Base-by-base conservation (phyloP, 2,888 invertebrate genomes). In the Lymantria monacha region DNA sequence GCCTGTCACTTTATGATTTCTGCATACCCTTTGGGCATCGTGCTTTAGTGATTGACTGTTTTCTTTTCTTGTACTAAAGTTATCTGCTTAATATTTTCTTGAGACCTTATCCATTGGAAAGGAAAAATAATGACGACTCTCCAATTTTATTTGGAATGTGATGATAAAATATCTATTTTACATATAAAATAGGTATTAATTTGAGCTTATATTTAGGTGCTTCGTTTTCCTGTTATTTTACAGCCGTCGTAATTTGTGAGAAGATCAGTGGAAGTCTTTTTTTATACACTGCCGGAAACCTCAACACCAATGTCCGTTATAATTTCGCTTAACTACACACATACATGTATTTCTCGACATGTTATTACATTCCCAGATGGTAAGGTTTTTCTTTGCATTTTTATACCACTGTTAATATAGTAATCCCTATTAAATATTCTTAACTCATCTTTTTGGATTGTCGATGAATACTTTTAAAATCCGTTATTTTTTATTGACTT, bases 251-350 rank as follows among this genome's bases (percentile, higher is more conserved):
- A 33, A 33, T 10, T 33, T 8, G 33, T 33, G 9, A 10, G 33
- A 33, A 33, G 33, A 33, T 33, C 10, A 22, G 46, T 46, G 43
- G 3, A 38, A 13, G 43, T 11, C 30, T 46, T 30, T 43, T 60
- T 54, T 52, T 51, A 47, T 54, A 37, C 59, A 58, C 62, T 63
- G 62, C 55, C 61, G 65, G 62, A 63, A 62, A 64, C 62, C 63
- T 63, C 44, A 30, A 48, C 42, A 46, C 53, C 45, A 50, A 51
- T 41, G 44, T 54, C 52, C 41, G 31, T 43, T 50, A 38, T 13
- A 31, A 47, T 44, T 47, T 38, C 44, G 44, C 36, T 48, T 51
- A 30, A 45, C 30, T 44, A 22, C 36, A 33, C 30, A 48, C 9
- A 33, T 33, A 33, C 33, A 10, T 33, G 33, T 30, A 41, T 33